Evolutionary conservation across 2,888 invertebrate species (phyloP).

Genomic region (Lumbricus terrestris): DNA sequence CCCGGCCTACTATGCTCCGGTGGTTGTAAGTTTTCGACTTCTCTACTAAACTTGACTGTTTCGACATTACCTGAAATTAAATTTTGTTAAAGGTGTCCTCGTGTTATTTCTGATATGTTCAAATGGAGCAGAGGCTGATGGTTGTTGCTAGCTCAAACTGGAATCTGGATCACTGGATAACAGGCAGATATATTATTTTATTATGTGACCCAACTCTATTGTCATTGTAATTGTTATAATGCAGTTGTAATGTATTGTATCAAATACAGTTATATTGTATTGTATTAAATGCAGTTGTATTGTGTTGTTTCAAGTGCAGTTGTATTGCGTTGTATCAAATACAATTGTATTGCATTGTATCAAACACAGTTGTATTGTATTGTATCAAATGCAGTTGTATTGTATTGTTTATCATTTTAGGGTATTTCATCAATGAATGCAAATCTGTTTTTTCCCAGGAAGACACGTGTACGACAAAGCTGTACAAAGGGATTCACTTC

Average conservation of each 20-base stretch:
- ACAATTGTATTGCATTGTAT: too few relatives aligned
- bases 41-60: background rate
- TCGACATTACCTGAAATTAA: background rate
- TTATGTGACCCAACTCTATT: background rate
- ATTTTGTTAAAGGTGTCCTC: background rate
- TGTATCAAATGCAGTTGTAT: too few relatives aligned
- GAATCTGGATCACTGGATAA: background rate
- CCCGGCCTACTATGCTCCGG: conserved; percentile 55
- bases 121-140: too few relatives aligned
- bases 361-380: too few relatives aligned
- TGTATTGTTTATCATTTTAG: too few relatives aligned
- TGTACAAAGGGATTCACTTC: conserved; percentile 56
- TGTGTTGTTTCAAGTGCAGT: too few relatives aligned
- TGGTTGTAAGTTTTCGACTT: background rate
- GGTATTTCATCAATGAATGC: too few relatives aligned
- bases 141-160: background rate
- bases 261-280: too few relatives aligned
- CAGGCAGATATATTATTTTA: too few relatives aligned
- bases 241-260: too few relatives aligned
- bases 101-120: background rate
- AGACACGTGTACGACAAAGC: conserved; percentile 12
- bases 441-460: background rate
- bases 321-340: too few relatives aligned
- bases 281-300: too few relatives aligned
- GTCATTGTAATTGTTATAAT: background rate